Base-by-base conservation (phyloP, 2,888 invertebrate species). In the Rhaphigaster nebulosa region DNA sequence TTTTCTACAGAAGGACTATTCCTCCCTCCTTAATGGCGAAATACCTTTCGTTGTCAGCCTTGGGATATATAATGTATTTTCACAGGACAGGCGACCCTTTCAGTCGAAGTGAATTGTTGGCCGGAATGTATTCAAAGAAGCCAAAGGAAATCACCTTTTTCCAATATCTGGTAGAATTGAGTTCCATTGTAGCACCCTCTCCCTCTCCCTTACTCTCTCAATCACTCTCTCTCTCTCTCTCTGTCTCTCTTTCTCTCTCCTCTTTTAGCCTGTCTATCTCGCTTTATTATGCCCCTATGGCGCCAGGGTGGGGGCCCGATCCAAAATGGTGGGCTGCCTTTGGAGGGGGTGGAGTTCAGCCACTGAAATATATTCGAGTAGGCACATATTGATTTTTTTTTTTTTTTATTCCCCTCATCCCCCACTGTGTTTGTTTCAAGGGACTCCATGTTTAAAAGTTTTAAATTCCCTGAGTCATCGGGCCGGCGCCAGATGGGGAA, bases 211-310 rank as follows among this genome's bases (percentile, higher is more conserved):
- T 45, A 23, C 70, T 18, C 89, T 65, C 65, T 65, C 70, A n/a
- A n/a, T n/a, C n/a, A n/a, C n/a, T n/a, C 70, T 34, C 70, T 18
- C 89, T 65, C 65, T 65, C 70, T n/a, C 41, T 60, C 89, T 41
- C 89, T 41, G 45, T 60, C 70, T 18, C 70, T 65, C 60, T n/a
- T 12, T 60, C 60, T 60, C 20, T 54, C 20, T 89, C 56, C 56
- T 89, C 89, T 60, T 89, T 70, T 1, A 41, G 65, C 41, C 60
- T 50, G 45, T 29, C 60, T 84, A 84, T 84, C 84, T 41, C 84
- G 20, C 89, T 89, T 89, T 89, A 89, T 89, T 76, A 89, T 89
- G 89, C 89, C 89, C 89, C 89, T 89, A 89, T 65, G 89, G 89
- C 89, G 89, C 89, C 89, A 80, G 50, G 50, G 65, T 34, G 45